phyloP scores from a whole-genome alignment of 2,797 vertebrate genomes.

The Gymnocypris eckloni region DNA sequence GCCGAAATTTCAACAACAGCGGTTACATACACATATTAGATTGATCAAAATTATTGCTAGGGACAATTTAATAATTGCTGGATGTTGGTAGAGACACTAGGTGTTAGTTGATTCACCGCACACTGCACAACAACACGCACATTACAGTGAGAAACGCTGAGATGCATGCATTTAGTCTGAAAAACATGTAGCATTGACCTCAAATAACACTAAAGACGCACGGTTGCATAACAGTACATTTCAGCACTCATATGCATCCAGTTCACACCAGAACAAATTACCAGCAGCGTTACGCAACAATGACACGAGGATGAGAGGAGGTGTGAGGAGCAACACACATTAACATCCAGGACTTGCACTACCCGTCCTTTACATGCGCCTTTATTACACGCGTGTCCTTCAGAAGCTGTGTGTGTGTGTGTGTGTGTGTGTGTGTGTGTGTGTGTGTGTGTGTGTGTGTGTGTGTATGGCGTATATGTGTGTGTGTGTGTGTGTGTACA shows the following conservation, averaged over 20 bases:
- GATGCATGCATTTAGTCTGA: neutral
- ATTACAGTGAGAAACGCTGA: neutral
- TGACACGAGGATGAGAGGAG: constrained; percentile 4
- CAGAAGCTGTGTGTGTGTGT: constrained; percentile 25
- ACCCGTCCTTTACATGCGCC: constrained; percentile 43
- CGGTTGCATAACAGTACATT: neutral
- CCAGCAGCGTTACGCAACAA: neutral
- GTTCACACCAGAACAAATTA: neutral
- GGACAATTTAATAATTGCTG: too few relatives aligned
- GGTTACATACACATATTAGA: too few relatives aligned
- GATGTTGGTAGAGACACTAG: neutral
- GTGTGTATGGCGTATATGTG: rapidly evolving
- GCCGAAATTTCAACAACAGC: too few relatives aligned
- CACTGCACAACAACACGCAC: neutral
- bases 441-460: too few relatives aligned
- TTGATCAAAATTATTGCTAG: too few relatives aligned
- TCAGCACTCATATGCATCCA: neutral
- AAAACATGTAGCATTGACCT: neutral
- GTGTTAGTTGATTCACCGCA: neutral
- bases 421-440: too few relatives aligned
- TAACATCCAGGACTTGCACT: constrained; percentile 17
- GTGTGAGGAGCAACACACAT: constrained; percentile 27
- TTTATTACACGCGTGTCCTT: constrained; percentile 54
- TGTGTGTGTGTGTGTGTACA: too few relatives aligned
- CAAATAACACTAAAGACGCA: neutral